Evolutionary conservation across 2,888 invertebrate species (phyloP).

Genomic region (Cylloceria caligata): DNA sequence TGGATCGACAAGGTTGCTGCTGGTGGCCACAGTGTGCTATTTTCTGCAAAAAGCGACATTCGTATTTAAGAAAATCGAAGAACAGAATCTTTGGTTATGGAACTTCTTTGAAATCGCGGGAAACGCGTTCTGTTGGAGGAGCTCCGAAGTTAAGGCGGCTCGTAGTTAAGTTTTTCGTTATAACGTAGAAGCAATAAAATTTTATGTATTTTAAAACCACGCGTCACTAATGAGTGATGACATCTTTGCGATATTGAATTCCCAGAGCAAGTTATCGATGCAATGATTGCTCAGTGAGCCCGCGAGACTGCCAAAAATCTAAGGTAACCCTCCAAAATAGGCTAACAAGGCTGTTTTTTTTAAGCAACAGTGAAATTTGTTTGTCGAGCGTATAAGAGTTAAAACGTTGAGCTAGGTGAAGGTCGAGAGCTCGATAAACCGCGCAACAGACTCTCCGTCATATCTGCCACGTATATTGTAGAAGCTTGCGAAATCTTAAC

Average conservation of each 20-base stretch:
- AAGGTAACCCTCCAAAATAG: constrained; percentile 71
- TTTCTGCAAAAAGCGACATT: constrained; percentile 3
- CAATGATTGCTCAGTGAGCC: constrained; percentile 33
- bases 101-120: constrained; percentile 78
- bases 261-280: constrained; percentile 23
- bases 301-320: constrained; percentile 36
- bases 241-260: background rate
- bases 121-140: constrained; percentile 76
- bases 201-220: background rate
- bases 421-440: background rate
- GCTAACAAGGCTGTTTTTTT: constrained; percentile 65
- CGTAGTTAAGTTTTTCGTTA: constrained; percentile 15
- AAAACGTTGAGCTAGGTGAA: background rate
- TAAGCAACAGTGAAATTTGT: background rate
- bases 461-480: constrained; percentile 9
- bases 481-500: background rate
- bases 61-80: constrained; percentile 10
- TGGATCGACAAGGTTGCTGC: too few relatives aligned
- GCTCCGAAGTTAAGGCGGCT: constrained; percentile 52
- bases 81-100: constrained; percentile 61
- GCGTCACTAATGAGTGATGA: background rate
- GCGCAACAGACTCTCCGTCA: background rate
- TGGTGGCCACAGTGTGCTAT: too few relatives aligned
- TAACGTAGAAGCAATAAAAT: background rate
- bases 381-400: background rate